Evolutionary conservation across 1,140 invertebrate genomes (phyloP).

Genomic region (Neomicropteryx cornuta): DNA sequence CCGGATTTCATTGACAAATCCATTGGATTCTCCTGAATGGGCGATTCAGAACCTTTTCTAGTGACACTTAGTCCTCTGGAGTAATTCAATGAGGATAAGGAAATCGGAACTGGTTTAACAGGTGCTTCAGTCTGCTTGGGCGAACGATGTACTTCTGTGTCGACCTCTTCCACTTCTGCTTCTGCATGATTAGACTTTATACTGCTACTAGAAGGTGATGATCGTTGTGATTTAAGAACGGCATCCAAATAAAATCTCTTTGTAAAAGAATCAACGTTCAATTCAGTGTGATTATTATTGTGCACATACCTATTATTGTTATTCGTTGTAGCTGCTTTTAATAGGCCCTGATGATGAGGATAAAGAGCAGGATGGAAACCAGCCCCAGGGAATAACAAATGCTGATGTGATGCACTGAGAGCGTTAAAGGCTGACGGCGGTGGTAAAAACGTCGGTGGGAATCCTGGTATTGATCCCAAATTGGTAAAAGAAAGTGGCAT

Average conservation of each 20-base stretch:
- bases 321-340: conserved; percentile 36
- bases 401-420: conserved; percentile 31
- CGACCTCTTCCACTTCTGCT: conserved; percentile 26
- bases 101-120: conserved; percentile 12
- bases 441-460: conserved; percentile 52
- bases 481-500: conserved; percentile 46
- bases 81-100: conserved; percentile 12
- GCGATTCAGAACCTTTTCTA: conserved; percentile 32
- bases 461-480: conserved; percentile 45
- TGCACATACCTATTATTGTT: conserved; percentile 48
- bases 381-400: conserved; percentile 51
- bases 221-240: conserved; percentile 54
- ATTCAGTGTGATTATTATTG: conserved; percentile 28
- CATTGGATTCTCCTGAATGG: conserved; percentile 62
- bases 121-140: conserved; percentile 30
- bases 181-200: conserved; percentile 14
- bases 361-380: conserved; percentile 52
- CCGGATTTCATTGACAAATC: conserved; percentile 62
- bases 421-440: conserved; percentile 37
- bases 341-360: conserved; percentile 37
- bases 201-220: conserved; percentile 21
- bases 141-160: conserved; percentile 32
- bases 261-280: conserved; percentile 42
- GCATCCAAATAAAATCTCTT: conserved; percentile 63
- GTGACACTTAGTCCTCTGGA: conserved; percentile 10